Conservation (phyloP, 2,888 invertebrate genomes). For the Drosophila pullipes region DNA sequence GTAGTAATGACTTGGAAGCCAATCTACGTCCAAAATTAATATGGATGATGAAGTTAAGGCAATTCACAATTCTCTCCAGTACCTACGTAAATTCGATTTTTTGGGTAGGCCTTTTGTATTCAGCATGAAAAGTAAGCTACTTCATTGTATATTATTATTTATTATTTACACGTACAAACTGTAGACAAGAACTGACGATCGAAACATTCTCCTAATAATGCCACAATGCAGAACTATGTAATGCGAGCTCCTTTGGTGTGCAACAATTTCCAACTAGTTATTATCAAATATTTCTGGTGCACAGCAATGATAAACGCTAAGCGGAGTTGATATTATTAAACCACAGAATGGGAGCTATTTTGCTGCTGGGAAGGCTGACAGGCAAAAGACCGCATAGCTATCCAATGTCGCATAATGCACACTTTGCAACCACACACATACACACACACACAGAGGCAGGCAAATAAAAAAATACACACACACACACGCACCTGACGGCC, state of each 20-base stretch:
- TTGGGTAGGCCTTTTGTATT: neutral
- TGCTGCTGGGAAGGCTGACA: constrained; percentile 4
- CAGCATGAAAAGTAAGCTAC: neutral
- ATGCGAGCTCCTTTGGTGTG: neutral
- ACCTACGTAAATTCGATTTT: neutral
- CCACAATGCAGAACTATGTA: neutral
- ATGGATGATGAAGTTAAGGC: neutral
- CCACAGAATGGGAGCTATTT: constrained; percentile 18
- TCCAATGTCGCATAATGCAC: constrained; percentile 75
- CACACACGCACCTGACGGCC: constrained; percentile 14
- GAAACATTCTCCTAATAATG: neutral
- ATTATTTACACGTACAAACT: neutral
- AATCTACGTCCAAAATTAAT: neutral
- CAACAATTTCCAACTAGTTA: constrained; percentile 6
- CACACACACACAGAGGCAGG: constrained; percentile 3
- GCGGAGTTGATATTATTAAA: constrained; percentile 23
- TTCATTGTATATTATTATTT: neutral
- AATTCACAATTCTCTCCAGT: neutral
- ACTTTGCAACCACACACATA: constrained; percentile 35
- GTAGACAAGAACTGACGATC: neutral
- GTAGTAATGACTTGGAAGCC: too few relatives aligned
- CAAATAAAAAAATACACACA: neutral
- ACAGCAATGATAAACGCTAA: constrained; percentile 40
- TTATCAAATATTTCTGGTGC: neutral
- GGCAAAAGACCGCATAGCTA: constrained; percentile 45